Percentiles rank a stretch among this genome's conserved stretches.
Evolutionary conservation across 92 coral and sea anemone species (phyloP).

Genomic region (Parazoanthus swiftii): DNA sequence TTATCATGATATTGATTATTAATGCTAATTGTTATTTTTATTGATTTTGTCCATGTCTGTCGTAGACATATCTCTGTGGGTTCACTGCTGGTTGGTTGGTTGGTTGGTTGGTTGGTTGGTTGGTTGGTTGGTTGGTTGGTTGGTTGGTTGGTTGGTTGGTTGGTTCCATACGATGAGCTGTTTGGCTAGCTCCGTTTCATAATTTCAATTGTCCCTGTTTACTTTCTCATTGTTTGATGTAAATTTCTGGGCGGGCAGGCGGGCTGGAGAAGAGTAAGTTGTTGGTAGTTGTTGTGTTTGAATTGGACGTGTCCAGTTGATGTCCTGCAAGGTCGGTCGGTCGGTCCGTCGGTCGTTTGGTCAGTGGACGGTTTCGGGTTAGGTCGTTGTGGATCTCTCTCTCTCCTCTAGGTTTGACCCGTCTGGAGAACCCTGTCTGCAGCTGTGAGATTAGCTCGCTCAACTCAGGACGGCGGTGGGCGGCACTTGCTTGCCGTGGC

Average conservation of each 20-base stretch:
- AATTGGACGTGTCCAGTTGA: slow-evolving; percentile 14
- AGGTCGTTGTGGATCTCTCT: slow-evolving; percentile 15
- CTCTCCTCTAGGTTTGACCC: slow-evolving; percentile 15
- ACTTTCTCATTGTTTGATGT: slow-evolving; percentile 12
- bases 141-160: too few relatives aligned
- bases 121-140: too few relatives aligned
- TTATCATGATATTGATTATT: slow-evolving; percentile 10
- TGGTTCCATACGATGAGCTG: slow-evolving; percentile 14
- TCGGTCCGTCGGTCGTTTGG: slow-evolving; percentile 17
- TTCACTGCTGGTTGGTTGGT: slow-evolving; percentile 1
- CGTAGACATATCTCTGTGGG: slow-evolving; percentile 15
- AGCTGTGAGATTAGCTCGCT: slow-evolving; percentile 15
- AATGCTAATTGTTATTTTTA: slow-evolving; percentile 10
- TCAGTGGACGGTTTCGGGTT: slow-evolving; percentile 15
- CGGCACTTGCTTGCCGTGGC: slow-evolving; percentile 17
- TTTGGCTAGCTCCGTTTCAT: slow-evolving; percentile 14
- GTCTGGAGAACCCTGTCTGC: slow-evolving; percentile 16
- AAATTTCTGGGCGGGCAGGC: slow-evolving; percentile 16
- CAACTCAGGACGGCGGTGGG: slow-evolving; percentile 17
- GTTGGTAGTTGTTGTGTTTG: slow-evolving; percentile 13
- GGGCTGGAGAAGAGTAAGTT: slow-evolving; percentile 15
- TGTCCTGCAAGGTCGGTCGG: slow-evolving; percentile 17
- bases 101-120: too few relatives aligned
- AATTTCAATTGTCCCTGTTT: slow-evolving; percentile 12
- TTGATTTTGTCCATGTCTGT: slow-evolving; percentile 13